Evolutionary conservation across 2,888 invertebrate species (phyloP).

Genomic region (Choristoneura rosaceana): DNA sequence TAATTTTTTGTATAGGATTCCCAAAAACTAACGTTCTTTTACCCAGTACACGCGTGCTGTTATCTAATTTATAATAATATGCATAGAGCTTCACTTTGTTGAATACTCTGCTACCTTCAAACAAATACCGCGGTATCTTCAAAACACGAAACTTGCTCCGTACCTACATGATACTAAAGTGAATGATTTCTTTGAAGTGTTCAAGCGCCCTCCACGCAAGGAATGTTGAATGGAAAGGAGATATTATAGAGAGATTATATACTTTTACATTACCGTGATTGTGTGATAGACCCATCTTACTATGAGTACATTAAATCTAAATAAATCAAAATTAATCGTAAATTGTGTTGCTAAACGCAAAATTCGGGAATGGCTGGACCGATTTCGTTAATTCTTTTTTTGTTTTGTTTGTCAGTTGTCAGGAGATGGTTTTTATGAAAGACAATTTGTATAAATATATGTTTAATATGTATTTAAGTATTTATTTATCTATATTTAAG

Average conservation of each 20-base stretch:
- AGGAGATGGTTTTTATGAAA: no score
- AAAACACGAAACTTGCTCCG: background rate
- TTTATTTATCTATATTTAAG: no score
- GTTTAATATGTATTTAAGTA: no score
- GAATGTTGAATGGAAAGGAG: background rate
- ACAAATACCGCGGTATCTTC: background rate
- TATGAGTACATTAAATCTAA: no score
- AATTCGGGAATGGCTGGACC: no score
- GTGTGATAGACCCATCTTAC: background rate
- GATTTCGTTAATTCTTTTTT: background rate
- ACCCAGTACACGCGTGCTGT: no score
- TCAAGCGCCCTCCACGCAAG: background rate
- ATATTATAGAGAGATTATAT: background rate
- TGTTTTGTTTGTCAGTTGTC: no score
- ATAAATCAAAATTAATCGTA: no score
- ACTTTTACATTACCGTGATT: background rate
- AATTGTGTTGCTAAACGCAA: no score
- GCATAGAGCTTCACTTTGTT: background rate
- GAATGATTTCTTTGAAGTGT: slow-evolving; percentile 2
- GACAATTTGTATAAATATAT: no score
- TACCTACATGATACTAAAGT: background rate
- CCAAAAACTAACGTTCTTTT: no score
- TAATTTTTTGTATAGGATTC: no score
- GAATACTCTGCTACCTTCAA: background rate
- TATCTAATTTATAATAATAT: background rate